A percentile compares a stretch with the other conserved stretches of the same genome.
These are phyloP conservation scores for Zootermopsis nevadensis DNA, from an alignment of 2,888 invertebrate species.

Conservation along the genomic window DNA sequence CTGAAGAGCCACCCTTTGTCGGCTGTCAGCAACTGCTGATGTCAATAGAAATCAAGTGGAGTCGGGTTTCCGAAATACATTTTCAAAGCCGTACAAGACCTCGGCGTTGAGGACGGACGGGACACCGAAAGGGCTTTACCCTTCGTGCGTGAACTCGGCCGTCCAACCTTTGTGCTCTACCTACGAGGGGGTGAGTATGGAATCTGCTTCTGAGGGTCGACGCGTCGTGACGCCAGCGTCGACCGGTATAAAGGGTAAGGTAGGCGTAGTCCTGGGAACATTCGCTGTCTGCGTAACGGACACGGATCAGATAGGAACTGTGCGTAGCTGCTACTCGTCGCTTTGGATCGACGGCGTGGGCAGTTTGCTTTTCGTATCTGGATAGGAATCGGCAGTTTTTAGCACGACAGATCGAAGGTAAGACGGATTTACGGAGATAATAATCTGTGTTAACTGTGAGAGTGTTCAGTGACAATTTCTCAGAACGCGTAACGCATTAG, in stretches of 20 bases:
- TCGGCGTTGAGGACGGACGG: no score
- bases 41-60: no score
- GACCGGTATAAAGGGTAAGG: conserved; percentile 10
- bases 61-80: no score
- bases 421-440: background rate
- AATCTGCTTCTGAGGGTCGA: conserved; percentile 20
- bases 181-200: conserved; percentile 10
- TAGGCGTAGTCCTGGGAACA: conserved; percentile 27
- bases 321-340: no score
- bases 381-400: background rate
- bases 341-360: no score
- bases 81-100: no score
- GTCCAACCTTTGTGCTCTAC: background rate
- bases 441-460: no score
- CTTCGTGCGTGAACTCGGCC: background rate
- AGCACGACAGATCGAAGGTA: background rate
- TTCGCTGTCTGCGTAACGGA: background rate
- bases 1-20: no score
- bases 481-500: no score
- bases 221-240: conserved; percentile 27
- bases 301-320: no score
- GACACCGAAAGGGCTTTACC: background rate
- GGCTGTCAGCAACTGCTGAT: no score
- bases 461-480: no score
- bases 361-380: background rate